phyloP scores from a whole-genome alignment of 1,140 invertebrate species.

The Ganaspis sp. region DNA sequence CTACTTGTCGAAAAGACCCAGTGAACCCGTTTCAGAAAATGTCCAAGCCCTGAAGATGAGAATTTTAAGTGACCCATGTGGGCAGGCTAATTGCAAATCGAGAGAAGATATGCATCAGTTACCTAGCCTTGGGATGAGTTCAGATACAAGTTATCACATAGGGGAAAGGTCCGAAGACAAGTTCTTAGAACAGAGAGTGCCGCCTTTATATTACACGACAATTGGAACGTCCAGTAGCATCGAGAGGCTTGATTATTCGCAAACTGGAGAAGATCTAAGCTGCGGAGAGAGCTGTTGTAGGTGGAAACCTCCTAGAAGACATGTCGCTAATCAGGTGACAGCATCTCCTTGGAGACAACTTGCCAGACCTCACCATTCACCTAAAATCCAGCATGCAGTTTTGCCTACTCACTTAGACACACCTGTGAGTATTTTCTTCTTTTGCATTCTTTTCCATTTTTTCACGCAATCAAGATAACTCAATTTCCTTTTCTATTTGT shows the following conservation, averaged over 20 bases:
- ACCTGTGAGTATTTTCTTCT: conserved; percentile 38
- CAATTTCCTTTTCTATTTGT: no score
- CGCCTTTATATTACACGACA: conserved; percentile 11
- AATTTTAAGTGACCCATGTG: neutral
- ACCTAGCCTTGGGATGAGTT: neutral
- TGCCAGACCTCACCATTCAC: conserved; percentile 64
- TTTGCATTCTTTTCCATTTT: no score
- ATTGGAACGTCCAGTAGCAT: neutral
- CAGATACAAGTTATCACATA: neutral
- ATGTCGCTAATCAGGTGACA: conserved; percentile 68
- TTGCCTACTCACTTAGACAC: conserved; percentile 42
- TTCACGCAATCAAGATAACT: no score
- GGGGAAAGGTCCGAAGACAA: neutral
- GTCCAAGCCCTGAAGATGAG: neutral
- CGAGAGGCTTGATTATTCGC: neutral
- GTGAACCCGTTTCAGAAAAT: neutral
- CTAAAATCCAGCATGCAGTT: conserved; percentile 55
- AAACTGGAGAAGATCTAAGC: conserved; percentile 50
- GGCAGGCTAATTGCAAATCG: neutral
- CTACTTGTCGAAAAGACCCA: neutral
- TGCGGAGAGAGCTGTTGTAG: conserved; percentile 62
- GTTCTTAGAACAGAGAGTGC: conserved; percentile 28
- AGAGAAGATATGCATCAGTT: neutral
- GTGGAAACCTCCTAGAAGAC: conserved; percentile 54
- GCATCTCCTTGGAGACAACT: conserved; percentile 71